Evolutionary conservation across 2,797 vertebrate species (phyloP).

Genomic region (Coregonus sp.): DNA sequence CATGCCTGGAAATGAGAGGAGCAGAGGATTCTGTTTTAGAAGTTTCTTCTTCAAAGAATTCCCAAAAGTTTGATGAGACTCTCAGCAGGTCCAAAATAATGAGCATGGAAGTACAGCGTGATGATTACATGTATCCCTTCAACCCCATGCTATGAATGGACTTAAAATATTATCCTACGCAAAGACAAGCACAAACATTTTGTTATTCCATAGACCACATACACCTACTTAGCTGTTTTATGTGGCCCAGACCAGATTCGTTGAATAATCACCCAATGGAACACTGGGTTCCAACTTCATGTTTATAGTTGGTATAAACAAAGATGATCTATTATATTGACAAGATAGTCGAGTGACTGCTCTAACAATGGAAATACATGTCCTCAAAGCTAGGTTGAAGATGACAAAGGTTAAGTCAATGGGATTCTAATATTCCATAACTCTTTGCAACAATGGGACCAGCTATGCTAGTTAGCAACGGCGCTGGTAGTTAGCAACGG

Average conservation of each 20-base stretch:
- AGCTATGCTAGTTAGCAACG: too few species aligned
- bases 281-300: background rate
- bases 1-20: conserved; percentile 25
- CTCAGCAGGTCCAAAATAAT: conserved; percentile 44
- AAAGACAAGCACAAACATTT: conserved; percentile 24
- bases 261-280: background rate
- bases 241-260: background rate
- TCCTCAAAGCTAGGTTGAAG: too few species aligned
- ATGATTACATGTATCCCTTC: background rate
- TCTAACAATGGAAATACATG: too few species aligned
- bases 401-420: too few species aligned
- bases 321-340: too few species aligned
- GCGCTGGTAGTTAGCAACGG: too few species aligned
- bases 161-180: conserved; percentile 32
- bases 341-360: too few species aligned
- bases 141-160: conserved; percentile 32
- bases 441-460: too few species aligned
- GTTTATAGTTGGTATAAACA: too few species aligned
- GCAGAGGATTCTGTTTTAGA: conserved; percentile 31
- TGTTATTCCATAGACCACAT: conserved; percentile 10
- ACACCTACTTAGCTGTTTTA: conserved; percentile 28
- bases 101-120: conserved; percentile 25
- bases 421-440: too few species aligned
- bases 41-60: conserved; percentile 37
- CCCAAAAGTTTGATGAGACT: conserved; percentile 12